phyloP scores from a whole-genome alignment of 2,888 invertebrate species.

The Aelia acuminata region DNA sequence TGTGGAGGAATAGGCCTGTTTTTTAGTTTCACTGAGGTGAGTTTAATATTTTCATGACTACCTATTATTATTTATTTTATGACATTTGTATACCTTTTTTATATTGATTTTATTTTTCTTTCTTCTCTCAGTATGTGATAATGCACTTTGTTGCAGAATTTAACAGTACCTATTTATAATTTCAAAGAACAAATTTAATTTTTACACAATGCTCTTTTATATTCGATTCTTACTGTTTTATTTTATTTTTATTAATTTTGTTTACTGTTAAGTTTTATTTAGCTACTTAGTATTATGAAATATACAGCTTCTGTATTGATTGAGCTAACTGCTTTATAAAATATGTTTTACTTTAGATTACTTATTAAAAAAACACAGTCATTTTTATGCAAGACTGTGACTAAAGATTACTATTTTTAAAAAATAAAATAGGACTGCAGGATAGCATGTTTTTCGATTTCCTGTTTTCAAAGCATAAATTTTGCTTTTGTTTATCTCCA shows the following conservation, averaged over 20 bases:
- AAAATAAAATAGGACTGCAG: background rate
- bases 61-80: background rate
- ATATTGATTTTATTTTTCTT: background rate
- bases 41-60: constrained; percentile 66
- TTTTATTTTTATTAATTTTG: too few species aligned
- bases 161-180: background rate
- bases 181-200: background rate
- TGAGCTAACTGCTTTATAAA: background rate
- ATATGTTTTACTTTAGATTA: background rate
- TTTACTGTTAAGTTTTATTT: too few species aligned
- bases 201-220: background rate
- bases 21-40: constrained; percentile 98
- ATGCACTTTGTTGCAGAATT: background rate
- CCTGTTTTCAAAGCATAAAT: background rate
- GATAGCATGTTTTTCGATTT: background rate
- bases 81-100: too few species aligned
- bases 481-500: background rate
- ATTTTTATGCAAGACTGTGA: background rate
- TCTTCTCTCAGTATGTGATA: background rate
- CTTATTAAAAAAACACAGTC: background rate
- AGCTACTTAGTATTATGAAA: background rate
- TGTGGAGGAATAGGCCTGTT: constrained; percentile 95
- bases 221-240: background rate
- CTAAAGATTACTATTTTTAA: background rate
- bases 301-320: background rate